These are phyloP conservation scores for Xiphophorus hellerii DNA, from an alignment of 2,113 vertebrate genomes.

Conservation along the genomic window DNA sequence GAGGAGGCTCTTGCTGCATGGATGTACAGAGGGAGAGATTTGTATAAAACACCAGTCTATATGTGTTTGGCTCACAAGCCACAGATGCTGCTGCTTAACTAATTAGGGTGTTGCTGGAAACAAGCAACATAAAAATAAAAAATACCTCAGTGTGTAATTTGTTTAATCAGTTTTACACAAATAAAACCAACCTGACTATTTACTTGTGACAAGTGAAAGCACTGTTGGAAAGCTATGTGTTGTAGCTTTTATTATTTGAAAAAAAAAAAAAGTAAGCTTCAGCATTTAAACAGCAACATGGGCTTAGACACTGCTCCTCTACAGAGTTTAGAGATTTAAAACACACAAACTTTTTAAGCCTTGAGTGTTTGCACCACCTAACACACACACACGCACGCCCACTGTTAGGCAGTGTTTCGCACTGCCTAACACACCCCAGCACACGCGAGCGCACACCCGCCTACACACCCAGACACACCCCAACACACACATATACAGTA, in stretches of 20 bases:
- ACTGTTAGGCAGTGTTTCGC: too few relatives aligned
- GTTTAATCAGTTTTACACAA: not conserved
- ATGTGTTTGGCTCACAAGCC: not conserved
- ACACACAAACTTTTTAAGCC: not conserved
- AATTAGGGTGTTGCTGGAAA: not conserved
- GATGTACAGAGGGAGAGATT: not conserved
- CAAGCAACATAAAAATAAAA: not conserved
- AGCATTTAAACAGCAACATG: not conserved
- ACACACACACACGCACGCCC: not conserved
- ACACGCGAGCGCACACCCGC: too few relatives aligned
- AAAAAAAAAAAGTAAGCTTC: not conserved
- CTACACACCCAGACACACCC: too few relatives aligned
- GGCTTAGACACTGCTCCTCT: not conserved
- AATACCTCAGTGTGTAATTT: not conserved
- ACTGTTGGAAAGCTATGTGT: not conserved
- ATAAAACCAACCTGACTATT: not conserved
- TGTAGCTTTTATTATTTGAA: not conserved
- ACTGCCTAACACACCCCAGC: too few relatives aligned
- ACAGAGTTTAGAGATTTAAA: not conserved
- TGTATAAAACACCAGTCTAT: too few relatives aligned
- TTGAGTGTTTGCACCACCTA: not conserved
- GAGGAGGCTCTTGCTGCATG: not conserved
- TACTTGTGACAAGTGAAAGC: not conserved
- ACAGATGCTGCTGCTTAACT: not conserved
- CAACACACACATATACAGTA: too few relatives aligned